Evolutionary conservation across 37 sponge, comb jelly and placozoan species (phyloP), one percentile per base, ranked within the genome.

Genomic region (Aplysina aerophoba): DNA sequence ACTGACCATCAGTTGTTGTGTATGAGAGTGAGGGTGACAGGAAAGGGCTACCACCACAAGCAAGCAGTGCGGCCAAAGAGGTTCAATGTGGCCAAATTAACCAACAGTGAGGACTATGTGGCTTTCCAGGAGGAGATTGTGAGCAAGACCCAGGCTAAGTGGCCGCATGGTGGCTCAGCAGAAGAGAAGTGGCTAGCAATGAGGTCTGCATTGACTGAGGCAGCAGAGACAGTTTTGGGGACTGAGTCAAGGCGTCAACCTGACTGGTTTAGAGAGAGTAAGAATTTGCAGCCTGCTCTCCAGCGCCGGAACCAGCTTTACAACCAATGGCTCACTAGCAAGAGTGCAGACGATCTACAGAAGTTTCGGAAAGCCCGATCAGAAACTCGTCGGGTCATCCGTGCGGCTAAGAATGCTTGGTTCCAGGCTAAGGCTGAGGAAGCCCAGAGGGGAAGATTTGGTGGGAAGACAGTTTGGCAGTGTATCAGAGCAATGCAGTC

Each of bases 401-500:
- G 28, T 16, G 27, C 15, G 15, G 69, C 69, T 67, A 28, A 83
- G 54, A 39, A 60, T 30, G 67, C 65, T 62, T 59, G 83, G 83
- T 82, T 58, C 66, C 64, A 35, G 40, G 12, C 27, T 11, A 85
- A 85, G 67, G 85, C 66, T 36, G 53, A 33, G 67, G 86, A 77
- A 60, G 79, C 79, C 15, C 73, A 78, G 80, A 86, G 68, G 5
- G 79, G 28, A 79, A 38, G 69, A 25, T 67, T 67, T 22, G 80
- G 40, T 4, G 59, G 41, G 65, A n/a, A n/a, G n/a, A n/a, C n/a
- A n/a, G n/a, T 86, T 22, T 86, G 86, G 80, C 24, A 33, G 4
- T 86, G 86, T 65, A 86, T 78, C 53, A 86, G 66, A 53, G 86
- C 77, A 21, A 67, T 67, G 69, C 69, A 67, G 69, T 28, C 15